phyloP scores from a whole-genome alignment of 1,140 invertebrate species.

The Uloborus diversus region DNA sequence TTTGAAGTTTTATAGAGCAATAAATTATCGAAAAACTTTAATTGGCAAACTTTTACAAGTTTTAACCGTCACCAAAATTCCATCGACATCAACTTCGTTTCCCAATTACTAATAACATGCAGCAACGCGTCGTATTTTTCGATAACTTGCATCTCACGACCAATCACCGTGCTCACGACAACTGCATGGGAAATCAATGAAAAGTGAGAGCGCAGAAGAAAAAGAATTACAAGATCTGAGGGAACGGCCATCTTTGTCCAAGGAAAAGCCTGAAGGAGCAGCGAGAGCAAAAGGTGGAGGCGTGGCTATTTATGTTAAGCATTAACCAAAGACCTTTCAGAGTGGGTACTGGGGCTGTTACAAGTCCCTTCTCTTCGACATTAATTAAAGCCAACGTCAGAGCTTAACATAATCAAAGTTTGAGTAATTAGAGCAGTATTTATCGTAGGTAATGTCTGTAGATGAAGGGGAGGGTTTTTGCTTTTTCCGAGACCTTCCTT shows the following conservation, averaged over 20 bases:
- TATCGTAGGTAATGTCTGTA: conserved; percentile 46
- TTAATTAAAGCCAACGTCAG: conserved; percentile 54
- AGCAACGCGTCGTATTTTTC: too few relatives aligned
- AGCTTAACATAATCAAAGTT: conserved; percentile 55
- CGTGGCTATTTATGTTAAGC: conserved; percentile 50
- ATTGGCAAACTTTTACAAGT: too few relatives aligned
- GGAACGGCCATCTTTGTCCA: conserved; percentile 18
- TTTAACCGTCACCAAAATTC: too few relatives aligned
- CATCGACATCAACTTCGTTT: too few relatives aligned
- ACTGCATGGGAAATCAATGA: too few relatives aligned
- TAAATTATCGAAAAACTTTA: too few relatives aligned
- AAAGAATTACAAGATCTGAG: background rate
- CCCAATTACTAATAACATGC: too few relatives aligned
- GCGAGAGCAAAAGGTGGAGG: conserved; percentile 19
- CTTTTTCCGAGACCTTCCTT: conserved; percentile 26
- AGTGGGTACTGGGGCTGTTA: conserved; percentile 13
- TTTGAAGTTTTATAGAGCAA: too few relatives aligned
- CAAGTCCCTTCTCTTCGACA: conserved; percentile 36
- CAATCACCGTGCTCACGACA: too few relatives aligned
- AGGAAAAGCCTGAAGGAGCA: conserved; percentile 25
- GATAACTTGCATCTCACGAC: too few relatives aligned
- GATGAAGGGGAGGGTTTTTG: conserved; percentile 46
- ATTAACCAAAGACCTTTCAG: conserved; percentile 35
- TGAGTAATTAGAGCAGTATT: conserved; percentile 53
- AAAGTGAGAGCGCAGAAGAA: background rate